A percentile compares a stretch with the other conserved stretches of the same genome.
phyloP scores from a whole-genome alignment of 2,797 vertebrate genomes.

The Poeciliopsis infans region DNA sequence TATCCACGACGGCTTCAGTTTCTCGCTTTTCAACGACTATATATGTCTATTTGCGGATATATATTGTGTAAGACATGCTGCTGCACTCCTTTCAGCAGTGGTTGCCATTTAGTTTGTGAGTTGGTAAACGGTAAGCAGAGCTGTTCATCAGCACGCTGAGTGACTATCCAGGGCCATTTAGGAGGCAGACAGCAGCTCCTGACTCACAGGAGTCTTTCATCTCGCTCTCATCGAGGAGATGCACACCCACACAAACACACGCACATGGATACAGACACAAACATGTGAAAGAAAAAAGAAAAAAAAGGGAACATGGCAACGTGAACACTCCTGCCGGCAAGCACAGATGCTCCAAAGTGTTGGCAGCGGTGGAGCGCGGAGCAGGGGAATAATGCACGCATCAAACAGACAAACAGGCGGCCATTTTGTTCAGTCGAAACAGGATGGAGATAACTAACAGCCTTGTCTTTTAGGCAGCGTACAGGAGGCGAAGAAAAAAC shows the following conservation, averaged over 20 bases:
- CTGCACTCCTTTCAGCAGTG: neutral
- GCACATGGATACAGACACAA: neutral
- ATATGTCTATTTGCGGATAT: neutral
- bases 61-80: conserved; percentile 27
- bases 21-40: neutral
- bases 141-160: conserved; percentile 21
- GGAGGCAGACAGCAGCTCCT: conserved; percentile 35
- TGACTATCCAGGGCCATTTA: conserved; percentile 43
- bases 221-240: conserved; percentile 26
- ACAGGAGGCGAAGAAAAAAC: conserved; percentile 32
- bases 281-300: conserved; percentile 9
- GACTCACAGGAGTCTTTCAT: conserved; percentile 63
- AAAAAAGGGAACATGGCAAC: conserved; percentile 14
- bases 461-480: conserved; percentile 57
- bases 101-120: neutral
- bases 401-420: conserved; percentile 4
- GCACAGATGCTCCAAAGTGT: conserved; percentile 20
- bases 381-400: neutral
- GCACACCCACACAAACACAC: neutral
- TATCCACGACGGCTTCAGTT: neutral
- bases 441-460: conserved; percentile 48
- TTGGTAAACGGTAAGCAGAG: conserved; percentile 22
- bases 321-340: neutral
- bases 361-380: conserved; percentile 1
- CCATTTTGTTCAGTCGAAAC: conserved; percentile 58